Percentiles rank a stretch among this genome's conserved stretches.
Conservation (phyloP, 2,797 vertebrate genomes). For the Sebastes reedi region DNA sequence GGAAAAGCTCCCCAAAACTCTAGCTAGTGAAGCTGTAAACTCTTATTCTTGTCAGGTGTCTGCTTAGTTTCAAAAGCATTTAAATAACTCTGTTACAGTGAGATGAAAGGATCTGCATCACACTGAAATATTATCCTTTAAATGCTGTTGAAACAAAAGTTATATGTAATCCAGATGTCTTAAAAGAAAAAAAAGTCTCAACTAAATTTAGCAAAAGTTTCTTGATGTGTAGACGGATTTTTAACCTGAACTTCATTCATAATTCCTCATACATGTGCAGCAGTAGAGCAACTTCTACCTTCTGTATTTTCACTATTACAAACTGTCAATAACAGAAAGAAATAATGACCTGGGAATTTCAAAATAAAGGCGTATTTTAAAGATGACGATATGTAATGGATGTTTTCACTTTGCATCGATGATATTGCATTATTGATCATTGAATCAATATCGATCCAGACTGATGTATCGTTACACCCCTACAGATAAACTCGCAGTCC, state of each 20-base stretch:
- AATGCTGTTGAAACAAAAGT: neutral
- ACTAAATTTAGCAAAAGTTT: neutral
- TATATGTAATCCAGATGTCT: neutral
- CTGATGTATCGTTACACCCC: too few relatives aligned
- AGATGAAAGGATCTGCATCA: neutral
- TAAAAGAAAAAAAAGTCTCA: neutral
- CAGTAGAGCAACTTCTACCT: neutral
- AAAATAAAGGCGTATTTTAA: too few relatives aligned
- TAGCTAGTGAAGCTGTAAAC: neutral
- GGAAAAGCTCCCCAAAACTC: neutral
- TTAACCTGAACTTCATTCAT: neutral
- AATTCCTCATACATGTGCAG: accelerated
- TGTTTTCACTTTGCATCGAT: too few relatives aligned
- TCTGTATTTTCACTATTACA: neutral
- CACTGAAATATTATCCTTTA: neutral
- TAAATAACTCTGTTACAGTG: neutral
- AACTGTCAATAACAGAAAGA: neutral
- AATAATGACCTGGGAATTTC: neutral
- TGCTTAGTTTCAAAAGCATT: neutral
- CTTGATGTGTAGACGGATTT: neutral
- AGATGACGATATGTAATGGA: too few relatives aligned
- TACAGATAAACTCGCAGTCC: neutral
- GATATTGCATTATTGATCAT: too few relatives aligned
- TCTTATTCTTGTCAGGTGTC: neutral
- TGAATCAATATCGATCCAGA: accelerated